A percentile compares a stretch with the other conserved stretches of the same genome.
Evolutionary conservation across 1,140 invertebrate species (phyloP).

Genomic region (Drosophila leontia): DNA sequence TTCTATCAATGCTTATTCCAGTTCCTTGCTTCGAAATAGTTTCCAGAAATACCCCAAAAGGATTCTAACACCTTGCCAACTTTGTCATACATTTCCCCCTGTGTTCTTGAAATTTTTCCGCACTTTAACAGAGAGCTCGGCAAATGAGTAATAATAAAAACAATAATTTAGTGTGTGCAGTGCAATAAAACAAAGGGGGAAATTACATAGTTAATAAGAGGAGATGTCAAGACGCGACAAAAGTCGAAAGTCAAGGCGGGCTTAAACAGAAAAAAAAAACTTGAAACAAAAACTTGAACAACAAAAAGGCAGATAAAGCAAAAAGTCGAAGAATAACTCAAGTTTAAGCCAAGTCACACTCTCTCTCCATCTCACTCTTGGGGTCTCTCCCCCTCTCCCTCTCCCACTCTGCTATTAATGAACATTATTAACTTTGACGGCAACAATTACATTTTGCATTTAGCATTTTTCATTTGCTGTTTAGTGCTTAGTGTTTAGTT

Average conservation of each 20-base stretch:
- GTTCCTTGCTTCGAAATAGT: not conserved
- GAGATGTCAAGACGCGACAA: constrained; percentile 78
- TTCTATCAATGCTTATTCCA: too few species aligned
- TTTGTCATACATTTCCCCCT: not conserved
- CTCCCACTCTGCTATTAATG: constrained; percentile 37
- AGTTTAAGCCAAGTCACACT: constrained; percentile 31
- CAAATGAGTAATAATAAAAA: constrained; percentile 56
- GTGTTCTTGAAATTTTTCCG: constrained; percentile 2
- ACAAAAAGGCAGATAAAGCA: constrained; percentile 20
- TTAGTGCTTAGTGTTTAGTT: constrained; percentile 9
- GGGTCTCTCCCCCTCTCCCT: not conserved
- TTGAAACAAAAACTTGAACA: constrained; percentile 15
- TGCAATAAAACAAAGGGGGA: constrained; percentile 63
- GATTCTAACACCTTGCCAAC: not conserved
- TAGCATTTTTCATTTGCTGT: constrained; percentile 20
- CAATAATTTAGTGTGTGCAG: constrained; percentile 74
- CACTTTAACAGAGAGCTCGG: constrained; percentile 2
- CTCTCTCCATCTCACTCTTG: not conserved
- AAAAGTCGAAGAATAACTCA: constrained; percentile 32
- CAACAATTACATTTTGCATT: constrained; percentile 43
- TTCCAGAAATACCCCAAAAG: not conserved
- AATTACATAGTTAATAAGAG: constrained; percentile 67
- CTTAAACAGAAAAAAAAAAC: constrained; percentile 25
- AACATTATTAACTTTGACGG: constrained; percentile 52
- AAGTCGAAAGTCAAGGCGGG: constrained; percentile 80